Percentiles rank a stretch among this genome's conserved stretches.
Evolutionary conservation across 2,888 invertebrate species (phyloP).

Genomic region (Lithophane leautieri): DNA sequence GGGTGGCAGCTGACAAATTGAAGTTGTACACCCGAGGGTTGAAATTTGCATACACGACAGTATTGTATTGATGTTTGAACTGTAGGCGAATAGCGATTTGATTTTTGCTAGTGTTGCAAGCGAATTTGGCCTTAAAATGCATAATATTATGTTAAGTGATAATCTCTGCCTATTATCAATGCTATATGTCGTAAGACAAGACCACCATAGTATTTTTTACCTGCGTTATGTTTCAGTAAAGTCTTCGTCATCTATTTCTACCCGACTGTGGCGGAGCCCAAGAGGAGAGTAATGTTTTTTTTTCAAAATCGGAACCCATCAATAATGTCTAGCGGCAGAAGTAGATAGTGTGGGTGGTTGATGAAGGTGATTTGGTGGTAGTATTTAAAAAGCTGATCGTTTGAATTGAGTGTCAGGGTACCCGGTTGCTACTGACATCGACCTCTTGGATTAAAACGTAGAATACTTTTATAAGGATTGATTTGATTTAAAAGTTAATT

Average conservation of each 20-base stretch:
- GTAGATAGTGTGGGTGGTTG: not conserved
- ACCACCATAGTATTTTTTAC: not conserved
- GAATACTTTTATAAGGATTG: not conserved
- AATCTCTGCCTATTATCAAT: not conserved
- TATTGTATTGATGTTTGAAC: conserved; percentile 67
- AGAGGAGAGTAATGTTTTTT: no score
- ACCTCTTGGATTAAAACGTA: not conserved
- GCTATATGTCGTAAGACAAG: not conserved
- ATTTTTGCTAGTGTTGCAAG: not conserved
- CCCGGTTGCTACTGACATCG: not conserved
- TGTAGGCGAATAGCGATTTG: conserved; percentile 44
- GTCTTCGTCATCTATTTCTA: not conserved
- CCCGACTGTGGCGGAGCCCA: no score
- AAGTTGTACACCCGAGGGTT: conserved; percentile 78
- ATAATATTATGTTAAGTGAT: not conserved
- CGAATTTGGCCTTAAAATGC: not conserved
- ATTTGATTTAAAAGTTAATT: not conserved
- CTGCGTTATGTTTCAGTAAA: not conserved
- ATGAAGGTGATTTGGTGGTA: not conserved
- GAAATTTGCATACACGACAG: conserved; percentile 83
- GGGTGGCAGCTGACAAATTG: conserved; percentile 82
- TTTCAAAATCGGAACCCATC: not conserved
- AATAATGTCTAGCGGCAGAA: not conserved
- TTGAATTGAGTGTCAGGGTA: not conserved
- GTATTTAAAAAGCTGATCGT: not conserved